Base-by-base conservation (phyloP, 2,797 vertebrate genomes). In the Yasuhikotakia modesta region DNA sequence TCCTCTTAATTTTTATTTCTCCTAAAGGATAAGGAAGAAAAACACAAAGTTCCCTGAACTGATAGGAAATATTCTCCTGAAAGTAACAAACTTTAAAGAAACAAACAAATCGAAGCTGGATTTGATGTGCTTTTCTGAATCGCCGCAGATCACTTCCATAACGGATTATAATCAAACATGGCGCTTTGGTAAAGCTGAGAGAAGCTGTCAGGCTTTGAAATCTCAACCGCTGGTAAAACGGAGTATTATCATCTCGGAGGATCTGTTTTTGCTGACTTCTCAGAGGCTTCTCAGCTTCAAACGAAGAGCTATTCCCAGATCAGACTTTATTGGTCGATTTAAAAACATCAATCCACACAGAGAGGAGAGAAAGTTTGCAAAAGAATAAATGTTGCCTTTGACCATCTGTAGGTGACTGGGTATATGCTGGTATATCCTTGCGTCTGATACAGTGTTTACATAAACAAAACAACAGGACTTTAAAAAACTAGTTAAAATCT, bases 221-320 rank as follows among this genome's bases (percentile, higher is more conserved):
- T 86, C 88, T 88, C 61, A 81, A 88, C 79, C 84, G 86, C 87
- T 86, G 86, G 88, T 86, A 88, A 91, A 91, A 90, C 74, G 17
- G 80, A 87, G 89, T 87, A 87, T 91, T 90, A 91, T 91, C 89
- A 89, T 92, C 89, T 89, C 80, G 88, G 87, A 90, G 87, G 90
- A 82, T 83, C 82, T 76, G 90, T 87, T 90, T 89, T 89, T 75
- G 86, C 85, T 73, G 81, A 87, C 87, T 88, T 88, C 85, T 90
- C 85, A 60, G 79, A 80, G 89, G 86, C 88, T 90, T 85, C 90
- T 90, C 87, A 87, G 91, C 92, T 93, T 94, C 93, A 94, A 92
- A 92, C 90, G 90, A 82, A 91, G 61, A 81, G 84, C 87, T 84
- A 90, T 88, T 88, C 89, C 88, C 85, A 89, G 89, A 92, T 92